Conservation (phyloP, 2,797 vertebrate genomes). For the Garrulus glandarius region DNA sequence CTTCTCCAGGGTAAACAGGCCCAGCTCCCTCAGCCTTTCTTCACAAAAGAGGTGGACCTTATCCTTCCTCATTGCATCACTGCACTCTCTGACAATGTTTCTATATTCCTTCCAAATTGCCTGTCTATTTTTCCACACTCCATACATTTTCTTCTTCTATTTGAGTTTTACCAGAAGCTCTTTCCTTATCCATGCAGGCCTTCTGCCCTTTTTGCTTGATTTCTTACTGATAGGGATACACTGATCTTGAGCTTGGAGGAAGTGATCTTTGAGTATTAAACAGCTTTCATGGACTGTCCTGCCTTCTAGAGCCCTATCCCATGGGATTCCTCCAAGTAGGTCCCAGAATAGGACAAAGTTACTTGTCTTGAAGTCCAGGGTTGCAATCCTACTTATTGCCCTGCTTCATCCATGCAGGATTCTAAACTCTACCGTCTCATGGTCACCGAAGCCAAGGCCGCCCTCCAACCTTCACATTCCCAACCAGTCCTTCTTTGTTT, state of each 20-base stretch:
- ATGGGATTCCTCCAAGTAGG: background rate
- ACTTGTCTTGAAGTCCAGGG: background rate
- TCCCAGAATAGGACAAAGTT: background rate
- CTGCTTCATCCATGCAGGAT: background rate
- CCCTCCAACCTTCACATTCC: background rate
- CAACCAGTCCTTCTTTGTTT: background rate
- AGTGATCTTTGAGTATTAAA: background rate
- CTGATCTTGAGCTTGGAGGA: background rate
- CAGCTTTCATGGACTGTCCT: background rate
- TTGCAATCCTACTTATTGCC: background rate
- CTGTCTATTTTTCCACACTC: background rate
- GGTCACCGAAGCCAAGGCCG: background rate
- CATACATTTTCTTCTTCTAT: background rate
- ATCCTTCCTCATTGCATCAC: background rate
- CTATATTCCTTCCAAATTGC: background rate
- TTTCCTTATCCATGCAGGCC: background rate
- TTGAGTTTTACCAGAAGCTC: background rate
- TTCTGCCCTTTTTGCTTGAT: background rate
- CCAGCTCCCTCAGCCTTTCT: background rate
- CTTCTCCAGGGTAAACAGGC: background rate
- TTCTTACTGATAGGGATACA: background rate
- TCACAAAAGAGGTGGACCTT: background rate
- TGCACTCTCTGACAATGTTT: background rate
- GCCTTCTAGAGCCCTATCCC: background rate
- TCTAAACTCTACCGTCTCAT: background rate